Conservation (phyloP, 2,113 vertebrate species). For the Platichthys stellatus region DNA sequence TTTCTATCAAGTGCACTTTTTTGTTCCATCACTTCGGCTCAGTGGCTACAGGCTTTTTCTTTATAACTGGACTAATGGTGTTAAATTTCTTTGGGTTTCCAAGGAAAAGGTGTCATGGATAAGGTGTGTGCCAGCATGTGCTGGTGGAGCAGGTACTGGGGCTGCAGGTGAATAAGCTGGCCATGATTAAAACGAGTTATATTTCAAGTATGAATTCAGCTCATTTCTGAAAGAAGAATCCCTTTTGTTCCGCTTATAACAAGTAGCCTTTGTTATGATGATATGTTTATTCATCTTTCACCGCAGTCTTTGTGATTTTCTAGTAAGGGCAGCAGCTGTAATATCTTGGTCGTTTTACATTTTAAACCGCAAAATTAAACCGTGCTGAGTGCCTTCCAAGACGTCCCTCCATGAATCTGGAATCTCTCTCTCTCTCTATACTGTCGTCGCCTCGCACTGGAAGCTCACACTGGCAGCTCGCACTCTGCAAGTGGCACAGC, state of each 20-base stretch:
- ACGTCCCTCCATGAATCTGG: conserved; percentile 20
- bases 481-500: conserved; percentile 64
- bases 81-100: conserved; percentile 16
- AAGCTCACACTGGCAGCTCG: conserved; percentile 58
- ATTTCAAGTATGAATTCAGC: conserved; percentile 32
- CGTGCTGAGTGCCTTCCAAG: conserved; percentile 21
- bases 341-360: conserved; percentile 4
- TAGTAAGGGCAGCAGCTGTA: conserved; percentile 27
- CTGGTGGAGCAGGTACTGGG: conserved; percentile 48
- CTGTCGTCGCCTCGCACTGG: conserved; percentile 40
- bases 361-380: conserved; percentile 15
- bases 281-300: conserved; percentile 35
- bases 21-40: not conserved
- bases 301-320: conserved; percentile 4
- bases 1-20: not conserved
- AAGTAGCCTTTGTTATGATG: conserved; percentile 21
- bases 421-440: conserved; percentile 4
- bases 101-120: conserved; percentile 2
- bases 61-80: conserved; percentile 3
- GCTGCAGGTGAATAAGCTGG: conserved; percentile 53
- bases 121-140: conserved; percentile 31
- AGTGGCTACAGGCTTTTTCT: not conserved
- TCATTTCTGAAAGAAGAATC: conserved; percentile 27
- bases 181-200: conserved; percentile 18
- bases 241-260: conserved; percentile 19